Base-by-base conservation (phyloP, 2,888 invertebrate genomes). In the Neocrepidodera transversa region DNA sequence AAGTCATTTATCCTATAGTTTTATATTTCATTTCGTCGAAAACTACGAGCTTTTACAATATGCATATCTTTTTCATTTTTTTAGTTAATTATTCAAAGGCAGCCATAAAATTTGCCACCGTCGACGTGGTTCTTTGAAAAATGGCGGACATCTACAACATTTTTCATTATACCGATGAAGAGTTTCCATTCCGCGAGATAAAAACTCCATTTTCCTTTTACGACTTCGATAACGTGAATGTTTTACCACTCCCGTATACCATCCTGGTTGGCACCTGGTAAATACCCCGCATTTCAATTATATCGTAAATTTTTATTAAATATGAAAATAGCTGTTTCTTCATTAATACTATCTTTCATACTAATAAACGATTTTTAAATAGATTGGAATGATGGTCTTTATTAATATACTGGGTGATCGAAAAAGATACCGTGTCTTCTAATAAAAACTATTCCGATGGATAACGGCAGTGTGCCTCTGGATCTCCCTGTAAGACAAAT, bases 61-160 rank as follows among this genome's bases (percentile, higher is more conserved):
- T 40, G 26, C 26, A 30, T 42, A 40, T 13, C 52, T 10, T 30
- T 30, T 28, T 20, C 32, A 20, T 43, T 53, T 43, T 42, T 53
- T 43, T 5, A 32, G 53, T 54, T 54, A 54, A 54, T 54, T 54
- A 54, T 54, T 54, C 45, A 54, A 45, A 35, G 11, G 17, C 36
- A 16, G 45, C 26, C 17, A 47, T 54, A 54, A 54, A 54, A 54
- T 54, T 54, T 54, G 54, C 45, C 45, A 54, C 36, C 35, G 45
- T 14, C 26, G 43, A 30, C 54, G 45, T 54, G 43, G 43, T 42
- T 42, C 45, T 36, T 26, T 54, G 36, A 54, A 54, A 45, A 54
- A 47, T 45, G 30, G n/a, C 36, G 20, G 16, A 36, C 23, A 47
- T 54, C 36, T 36, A 14, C 54, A 35, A 18, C 36, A 36, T 54